phyloP scores from a whole-genome alignment of 2,113 vertebrate genomes.

The Plecturocebus donacophilus region DNA sequence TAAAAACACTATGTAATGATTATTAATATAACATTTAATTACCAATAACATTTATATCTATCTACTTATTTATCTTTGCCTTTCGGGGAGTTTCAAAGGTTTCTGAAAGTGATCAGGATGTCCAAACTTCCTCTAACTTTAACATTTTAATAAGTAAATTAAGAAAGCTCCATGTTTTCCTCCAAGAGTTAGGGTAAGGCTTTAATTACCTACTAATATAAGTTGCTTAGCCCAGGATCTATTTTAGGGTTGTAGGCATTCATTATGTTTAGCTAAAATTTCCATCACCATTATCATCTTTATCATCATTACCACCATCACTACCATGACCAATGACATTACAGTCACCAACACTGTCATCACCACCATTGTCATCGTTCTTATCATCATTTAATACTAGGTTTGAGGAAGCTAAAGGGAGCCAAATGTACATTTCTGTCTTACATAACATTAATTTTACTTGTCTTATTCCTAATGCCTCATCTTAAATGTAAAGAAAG shows the following conservation, averaged over 20 bases:
- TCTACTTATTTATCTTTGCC: background rate
- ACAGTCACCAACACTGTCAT: background rate
- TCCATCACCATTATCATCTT: background rate
- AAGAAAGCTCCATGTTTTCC: background rate
- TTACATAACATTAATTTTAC: background rate
- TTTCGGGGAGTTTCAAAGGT: background rate
- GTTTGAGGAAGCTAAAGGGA: background rate
- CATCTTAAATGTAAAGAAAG: slow-evolving; percentile 34
- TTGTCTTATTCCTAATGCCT: slow-evolving; percentile 37
- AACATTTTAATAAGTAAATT: background rate
- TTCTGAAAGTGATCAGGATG: background rate
- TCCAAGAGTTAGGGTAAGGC: background rate
- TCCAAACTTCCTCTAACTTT: background rate
- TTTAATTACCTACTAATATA: background rate
- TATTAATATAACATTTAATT: background rate
- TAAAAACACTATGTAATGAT: background rate
- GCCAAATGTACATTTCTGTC: background rate
- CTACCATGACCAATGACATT: background rate
- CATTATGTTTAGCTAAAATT: background rate
- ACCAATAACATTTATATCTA: background rate
- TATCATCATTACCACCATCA: background rate
- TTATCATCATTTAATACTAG: background rate
- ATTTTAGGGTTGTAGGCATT: background rate
- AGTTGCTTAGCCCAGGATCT: background rate
- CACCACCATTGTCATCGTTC: background rate